Evolutionary conservation across 2,113 vertebrate species (phyloP).

Genomic region (Peromyscus maniculatus): DNA sequence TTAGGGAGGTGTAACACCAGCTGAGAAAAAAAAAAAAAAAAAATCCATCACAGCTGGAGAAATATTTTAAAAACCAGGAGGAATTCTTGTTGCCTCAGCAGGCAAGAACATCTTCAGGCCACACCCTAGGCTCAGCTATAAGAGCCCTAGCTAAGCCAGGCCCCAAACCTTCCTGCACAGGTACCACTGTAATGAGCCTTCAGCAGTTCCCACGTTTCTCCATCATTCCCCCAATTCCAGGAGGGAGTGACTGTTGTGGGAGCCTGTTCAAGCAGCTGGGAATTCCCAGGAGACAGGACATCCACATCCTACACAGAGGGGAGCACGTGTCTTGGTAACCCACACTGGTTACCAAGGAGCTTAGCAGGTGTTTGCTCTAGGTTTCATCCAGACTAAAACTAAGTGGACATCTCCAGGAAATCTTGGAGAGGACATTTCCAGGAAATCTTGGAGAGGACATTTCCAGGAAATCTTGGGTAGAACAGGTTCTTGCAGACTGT

Average conservation of each 20-base stretch:
- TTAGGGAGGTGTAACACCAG: background rate
- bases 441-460: background rate
- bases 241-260: background rate
- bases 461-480: background rate
- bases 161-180: background rate
- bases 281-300: background rate
- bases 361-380: background rate
- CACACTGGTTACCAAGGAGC: background rate
- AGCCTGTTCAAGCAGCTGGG: background rate
- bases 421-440: background rate
- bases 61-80: background rate
- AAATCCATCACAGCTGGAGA: background rate
- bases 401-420: background rate
- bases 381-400: conserved; percentile 9
- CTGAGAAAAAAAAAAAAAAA: background rate
- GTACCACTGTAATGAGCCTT: background rate
- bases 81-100: background rate
- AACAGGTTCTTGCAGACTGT: background rate
- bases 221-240: background rate
- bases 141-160: background rate
- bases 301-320: background rate
- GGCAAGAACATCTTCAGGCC: background rate
- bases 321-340: background rate
- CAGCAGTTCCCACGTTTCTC: background rate
- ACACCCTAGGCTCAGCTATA: background rate